A percentile compares a stretch with the other conserved stretches of the same genome.
Conservation (phyloP, 2,888 invertebrate species). For the Calameuta pallipes region DNA sequence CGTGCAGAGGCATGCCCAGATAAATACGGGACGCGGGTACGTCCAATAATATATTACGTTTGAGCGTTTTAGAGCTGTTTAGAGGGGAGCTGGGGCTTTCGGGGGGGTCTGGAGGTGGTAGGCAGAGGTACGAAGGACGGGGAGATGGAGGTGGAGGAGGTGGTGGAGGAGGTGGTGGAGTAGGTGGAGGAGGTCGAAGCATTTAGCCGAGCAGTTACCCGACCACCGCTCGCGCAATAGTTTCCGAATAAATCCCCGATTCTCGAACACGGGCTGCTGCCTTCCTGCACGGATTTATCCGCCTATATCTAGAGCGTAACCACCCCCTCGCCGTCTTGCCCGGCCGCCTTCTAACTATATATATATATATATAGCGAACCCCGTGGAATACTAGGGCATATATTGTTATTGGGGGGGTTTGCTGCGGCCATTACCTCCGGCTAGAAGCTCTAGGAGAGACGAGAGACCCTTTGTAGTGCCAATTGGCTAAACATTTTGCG, state of each 20-base stretch:
- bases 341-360: conserved; percentile 48
- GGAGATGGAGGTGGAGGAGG: conserved; percentile 28
- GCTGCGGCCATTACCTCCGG: conserved; percentile 59
- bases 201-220: conserved; percentile 39
- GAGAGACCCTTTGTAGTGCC: conserved; percentile 58
- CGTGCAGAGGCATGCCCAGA: conserved; percentile 37
- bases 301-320: too few species aligned
- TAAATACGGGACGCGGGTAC: conserved; percentile 47
- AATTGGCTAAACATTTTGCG: conserved; percentile 60
- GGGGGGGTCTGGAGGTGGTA: conserved; percentile 27
- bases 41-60: conserved; percentile 63
- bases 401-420: conserved; percentile 29
- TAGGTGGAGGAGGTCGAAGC: conserved; percentile 33
- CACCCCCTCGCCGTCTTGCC: conserved; percentile 26
- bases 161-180: conserved; percentile 18
- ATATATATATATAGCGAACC: conserved; percentile 16
- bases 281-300: conserved; percentile 57
- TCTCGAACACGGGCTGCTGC: conserved; percentile 58
- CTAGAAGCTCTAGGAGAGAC: conserved; percentile 47
- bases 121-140: conserved; percentile 27
- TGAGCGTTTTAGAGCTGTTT: conserved; percentile 62
- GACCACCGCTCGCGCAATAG: conserved; percentile 48
- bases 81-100: conserved; percentile 40
- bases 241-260: conserved; percentile 65
- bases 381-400: conserved; percentile 30